Evolutionary conservation across 1,140 invertebrate species (phyloP).

Genomic region (Bilobella aurantiaca): DNA sequence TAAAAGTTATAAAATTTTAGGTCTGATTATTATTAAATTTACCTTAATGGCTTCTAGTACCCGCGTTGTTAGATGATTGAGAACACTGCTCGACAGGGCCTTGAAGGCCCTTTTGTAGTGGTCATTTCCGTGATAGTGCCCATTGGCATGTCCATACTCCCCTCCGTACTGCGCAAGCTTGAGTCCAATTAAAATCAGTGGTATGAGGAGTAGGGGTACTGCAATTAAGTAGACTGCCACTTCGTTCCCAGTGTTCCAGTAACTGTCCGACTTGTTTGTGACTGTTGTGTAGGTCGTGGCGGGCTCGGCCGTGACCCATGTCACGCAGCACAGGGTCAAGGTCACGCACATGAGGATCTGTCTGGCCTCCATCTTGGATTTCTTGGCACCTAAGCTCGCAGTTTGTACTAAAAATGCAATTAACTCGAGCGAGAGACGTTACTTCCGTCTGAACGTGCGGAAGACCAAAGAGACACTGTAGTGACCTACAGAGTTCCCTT

Average conservation of each 20-base stretch:
- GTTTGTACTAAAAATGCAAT: neutral
- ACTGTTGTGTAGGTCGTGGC: neutral
- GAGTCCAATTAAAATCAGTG: neutral
- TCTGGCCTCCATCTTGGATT: neutral
- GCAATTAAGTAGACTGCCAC: neutral
- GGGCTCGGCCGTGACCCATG: neutral
- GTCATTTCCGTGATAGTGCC: neutral
- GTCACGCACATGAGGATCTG: neutral
- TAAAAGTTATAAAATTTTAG: too few species aligned
- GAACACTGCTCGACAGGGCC: neutral
- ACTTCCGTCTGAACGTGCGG: neutral
- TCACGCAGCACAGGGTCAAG: neutral
- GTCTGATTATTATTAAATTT: neutral
- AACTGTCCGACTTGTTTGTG: neutral
- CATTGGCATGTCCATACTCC: neutral
- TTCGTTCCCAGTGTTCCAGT: constrained; percentile 7
- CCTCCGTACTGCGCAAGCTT: neutral
- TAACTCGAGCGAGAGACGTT: too few species aligned
- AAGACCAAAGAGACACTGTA: neutral
- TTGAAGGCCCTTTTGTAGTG: neutral
- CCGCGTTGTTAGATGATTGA: neutral
- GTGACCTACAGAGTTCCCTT: constrained; percentile 3
- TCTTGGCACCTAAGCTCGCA: neutral
- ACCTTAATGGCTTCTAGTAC: neutral
- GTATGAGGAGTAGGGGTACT: neutral